A percentile compares a stretch with the other conserved stretches of the same genome.
These are phyloP conservation scores for Chloroceryle amazona DNA, from an alignment of 2,797 vertebrate genomes.

Conservation along the genomic window DNA sequence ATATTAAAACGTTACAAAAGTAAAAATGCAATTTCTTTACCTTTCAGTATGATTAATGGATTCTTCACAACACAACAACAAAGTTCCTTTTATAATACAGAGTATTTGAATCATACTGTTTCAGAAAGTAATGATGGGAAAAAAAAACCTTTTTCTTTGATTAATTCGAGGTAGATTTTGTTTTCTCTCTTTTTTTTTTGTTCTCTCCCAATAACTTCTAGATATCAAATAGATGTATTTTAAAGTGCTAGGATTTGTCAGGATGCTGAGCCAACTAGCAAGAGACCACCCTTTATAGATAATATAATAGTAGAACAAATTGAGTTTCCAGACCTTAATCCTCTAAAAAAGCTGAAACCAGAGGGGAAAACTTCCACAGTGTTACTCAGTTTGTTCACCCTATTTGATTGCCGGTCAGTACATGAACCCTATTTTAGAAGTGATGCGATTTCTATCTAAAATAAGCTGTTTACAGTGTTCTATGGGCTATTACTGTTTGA, in stretches of 20 bases:
- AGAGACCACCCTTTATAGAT: constrained; percentile 37
- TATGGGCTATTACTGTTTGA: constrained; percentile 14
- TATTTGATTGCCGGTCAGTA: constrained; percentile 47
- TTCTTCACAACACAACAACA: constrained; percentile 50
- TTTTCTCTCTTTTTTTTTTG: neutral
- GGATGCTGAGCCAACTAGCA: neutral
- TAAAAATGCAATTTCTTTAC: constrained; percentile 74
- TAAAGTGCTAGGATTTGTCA: constrained; percentile 36
- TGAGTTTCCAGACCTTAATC: constrained; percentile 58
- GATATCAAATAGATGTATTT: constrained; percentile 8
- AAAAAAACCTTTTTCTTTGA: neutral
- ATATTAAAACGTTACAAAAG: constrained; percentile 68
- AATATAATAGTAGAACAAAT: constrained; percentile 47
- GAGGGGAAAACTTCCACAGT: constrained; percentile 12
- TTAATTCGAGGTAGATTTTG: constrained; percentile 35
- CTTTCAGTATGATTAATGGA: constrained; percentile 74
- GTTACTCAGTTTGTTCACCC: constrained; percentile 38
- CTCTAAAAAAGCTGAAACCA: constrained; percentile 55
- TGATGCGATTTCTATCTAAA: constrained; percentile 62
- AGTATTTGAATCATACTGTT: neutral
- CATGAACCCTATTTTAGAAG: constrained; percentile 47
- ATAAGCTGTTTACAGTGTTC: constrained; percentile 64
- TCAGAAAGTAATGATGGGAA: constrained; percentile 15
- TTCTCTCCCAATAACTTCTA: neutral
- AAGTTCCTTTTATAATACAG: constrained; percentile 36